phyloP scores from a whole-genome alignment of 2,113 vertebrate species.

The Psettodes erumei region DNA sequence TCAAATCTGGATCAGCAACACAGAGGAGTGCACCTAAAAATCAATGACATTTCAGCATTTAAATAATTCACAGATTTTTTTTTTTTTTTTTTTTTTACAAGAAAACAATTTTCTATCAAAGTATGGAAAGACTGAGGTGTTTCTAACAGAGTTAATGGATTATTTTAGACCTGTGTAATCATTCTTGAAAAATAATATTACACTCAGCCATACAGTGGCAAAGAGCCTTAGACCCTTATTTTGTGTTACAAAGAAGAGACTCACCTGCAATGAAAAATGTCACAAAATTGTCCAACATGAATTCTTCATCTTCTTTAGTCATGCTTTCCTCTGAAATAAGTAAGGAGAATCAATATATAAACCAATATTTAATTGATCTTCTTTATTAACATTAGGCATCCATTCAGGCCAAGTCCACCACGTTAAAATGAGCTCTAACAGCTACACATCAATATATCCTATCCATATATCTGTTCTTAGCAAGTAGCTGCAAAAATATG shows the following conservation, averaged over 20 bases:
- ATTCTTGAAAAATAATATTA: not conserved
- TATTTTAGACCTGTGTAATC: not conserved
- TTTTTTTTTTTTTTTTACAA: too few species aligned
- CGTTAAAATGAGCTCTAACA: not conserved
- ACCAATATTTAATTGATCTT: not conserved
- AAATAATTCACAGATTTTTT: too few species aligned
- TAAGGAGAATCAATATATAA: not conserved
- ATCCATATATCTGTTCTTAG: not conserved
- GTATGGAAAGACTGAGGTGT: not conserved
- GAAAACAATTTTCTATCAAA: not conserved
- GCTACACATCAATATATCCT: not conserved
- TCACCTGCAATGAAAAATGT: constrained; percentile 93
- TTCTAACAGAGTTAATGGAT: not conserved
- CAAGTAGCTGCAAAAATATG: not conserved
- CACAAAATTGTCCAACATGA: constrained; percentile 92
- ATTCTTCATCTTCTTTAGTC: constrained; percentile 84
- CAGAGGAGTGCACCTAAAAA: not conserved
- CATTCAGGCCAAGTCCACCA: not conserved
- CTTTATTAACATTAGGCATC: not conserved
- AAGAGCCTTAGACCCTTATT: too few species aligned
- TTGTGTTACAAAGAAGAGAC: constrained; percentile 44
- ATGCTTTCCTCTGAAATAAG: constrained; percentile 81
- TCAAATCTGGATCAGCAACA: not conserved
- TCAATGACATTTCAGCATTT: not conserved
- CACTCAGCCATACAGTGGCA: not conserved